Evolutionary conservation across 2,888 invertebrate species (phyloP).

Genomic region (Watsonalla binaria): DNA sequence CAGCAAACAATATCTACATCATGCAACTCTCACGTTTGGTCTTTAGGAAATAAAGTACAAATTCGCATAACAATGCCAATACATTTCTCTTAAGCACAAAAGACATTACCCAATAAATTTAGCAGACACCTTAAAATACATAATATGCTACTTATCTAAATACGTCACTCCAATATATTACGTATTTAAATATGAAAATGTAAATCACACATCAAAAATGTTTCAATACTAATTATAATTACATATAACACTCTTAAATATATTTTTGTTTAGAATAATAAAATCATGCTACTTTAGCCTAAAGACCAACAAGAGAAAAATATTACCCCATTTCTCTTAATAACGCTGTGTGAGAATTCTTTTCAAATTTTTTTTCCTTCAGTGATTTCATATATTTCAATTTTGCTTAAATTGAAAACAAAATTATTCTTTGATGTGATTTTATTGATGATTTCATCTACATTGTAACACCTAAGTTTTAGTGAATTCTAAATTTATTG

Average conservation of each 20-base stretch:
- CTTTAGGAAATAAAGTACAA: constrained; percentile 70
- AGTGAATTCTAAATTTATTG: constrained; percentile 75
- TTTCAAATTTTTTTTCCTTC: constrained; percentile 20
- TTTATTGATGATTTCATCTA: constrained; percentile 55
- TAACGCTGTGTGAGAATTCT: constrained; percentile 67
- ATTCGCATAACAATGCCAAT: constrained; percentile 40
- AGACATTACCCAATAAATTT: constrained; percentile 76
- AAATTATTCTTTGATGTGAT: constrained; percentile 33
- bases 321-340: constrained; percentile 31
- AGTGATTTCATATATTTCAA: constrained; percentile 74
- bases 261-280: constrained; percentile 10
- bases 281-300: constrained; percentile 57
- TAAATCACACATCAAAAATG: constrained; percentile 22
- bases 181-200: constrained; percentile 17
- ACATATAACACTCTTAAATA: constrained; percentile 14
- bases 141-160: constrained; percentile 40
- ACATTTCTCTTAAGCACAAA: constrained; percentile 39
- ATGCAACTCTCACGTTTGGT: constrained; percentile 78
- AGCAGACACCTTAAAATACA: constrained; percentile 66
- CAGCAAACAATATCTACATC: constrained; percentile 57
- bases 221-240: constrained; percentile 18
- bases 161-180: constrained; percentile 54
- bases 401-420: constrained; percentile 68
- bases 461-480: constrained; percentile 41
- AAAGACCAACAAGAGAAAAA: constrained; percentile 72